These are phyloP conservation scores for Smithornis capensis DNA, from an alignment of 2,113 vertebrate species.

Conservation along the genomic window DNA sequence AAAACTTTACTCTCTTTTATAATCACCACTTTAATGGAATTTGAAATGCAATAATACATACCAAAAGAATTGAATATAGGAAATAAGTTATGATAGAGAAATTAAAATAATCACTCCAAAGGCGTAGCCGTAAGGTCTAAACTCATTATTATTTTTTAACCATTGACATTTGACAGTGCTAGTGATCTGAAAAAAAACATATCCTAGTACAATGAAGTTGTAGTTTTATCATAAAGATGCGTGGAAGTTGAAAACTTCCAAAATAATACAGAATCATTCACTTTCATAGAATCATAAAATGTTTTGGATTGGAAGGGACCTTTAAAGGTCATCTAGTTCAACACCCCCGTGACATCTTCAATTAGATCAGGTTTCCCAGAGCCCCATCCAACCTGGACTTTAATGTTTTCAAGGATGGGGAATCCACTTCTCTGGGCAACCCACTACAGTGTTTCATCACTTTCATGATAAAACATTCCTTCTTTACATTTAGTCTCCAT, in stretches of 20 bases:
- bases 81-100: slow-evolving; percentile 11
- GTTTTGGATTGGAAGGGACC: not conserved
- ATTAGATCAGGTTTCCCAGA: not conserved
- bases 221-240: not conserved
- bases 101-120: slow-evolving; percentile 18
- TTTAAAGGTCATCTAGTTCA: not conserved
- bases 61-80: not conserved
- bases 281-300: not conserved
- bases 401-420: not conserved
- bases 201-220: not conserved
- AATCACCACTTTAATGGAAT: not conserved
- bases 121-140: not conserved
- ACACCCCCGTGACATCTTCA: not conserved
- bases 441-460: not conserved
- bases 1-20: not conserved
- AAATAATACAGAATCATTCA: not conserved
- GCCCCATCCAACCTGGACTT: not conserved
- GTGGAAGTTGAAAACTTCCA: not conserved
- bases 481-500: not conserved
- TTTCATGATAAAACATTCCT: not conserved
- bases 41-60: not conserved
- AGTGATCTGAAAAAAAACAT: not conserved
- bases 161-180: not conserved
- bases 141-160: not conserved
- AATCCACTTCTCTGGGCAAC: not conserved